phyloP scores from a whole-genome alignment of 2,888 invertebrate species.

The Drosophila basisetae region DNA sequence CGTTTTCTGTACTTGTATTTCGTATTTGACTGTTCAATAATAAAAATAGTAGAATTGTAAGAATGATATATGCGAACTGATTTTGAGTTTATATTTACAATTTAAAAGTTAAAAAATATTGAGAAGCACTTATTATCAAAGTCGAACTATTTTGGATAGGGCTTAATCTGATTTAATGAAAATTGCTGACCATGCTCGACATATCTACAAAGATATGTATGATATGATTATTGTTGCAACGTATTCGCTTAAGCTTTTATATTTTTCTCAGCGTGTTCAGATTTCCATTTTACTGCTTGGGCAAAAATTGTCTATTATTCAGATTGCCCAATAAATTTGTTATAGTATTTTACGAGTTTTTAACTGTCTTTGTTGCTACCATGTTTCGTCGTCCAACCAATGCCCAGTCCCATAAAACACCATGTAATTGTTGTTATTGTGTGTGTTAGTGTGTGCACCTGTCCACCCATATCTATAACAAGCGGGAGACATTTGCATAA shows the following conservation, averaged over 20 bases:
- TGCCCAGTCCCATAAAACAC: slow-evolving; percentile 57
- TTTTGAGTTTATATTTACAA: background rate
- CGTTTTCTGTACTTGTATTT: background rate
- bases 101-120: background rate
- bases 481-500: slow-evolving; percentile 69
- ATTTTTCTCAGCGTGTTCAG: slow-evolving; percentile 20
- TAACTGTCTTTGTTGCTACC: slow-evolving; percentile 80
- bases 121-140: background rate
- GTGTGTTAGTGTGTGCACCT: slow-evolving; percentile 28
- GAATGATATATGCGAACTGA: background rate
- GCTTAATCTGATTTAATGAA: background rate
- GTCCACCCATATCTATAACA: slow-evolving; percentile 48
- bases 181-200: background rate
- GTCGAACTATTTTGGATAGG: background rate
- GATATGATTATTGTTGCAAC: background rate
- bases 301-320: slow-evolving; percentile 8
- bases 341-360: slow-evolving; percentile 76
- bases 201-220: background rate
- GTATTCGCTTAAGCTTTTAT: background rate
- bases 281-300: slow-evolving; percentile 8
- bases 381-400: slow-evolving; percentile 56
- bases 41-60: background rate
- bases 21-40: background rate
- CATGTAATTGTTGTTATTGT: slow-evolving; percentile 61
- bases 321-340: slow-evolving; percentile 75